phyloP scores from a whole-genome alignment of 2,113 vertebrate genomes.

The Pomatorhinus ruficollis region DNA sequence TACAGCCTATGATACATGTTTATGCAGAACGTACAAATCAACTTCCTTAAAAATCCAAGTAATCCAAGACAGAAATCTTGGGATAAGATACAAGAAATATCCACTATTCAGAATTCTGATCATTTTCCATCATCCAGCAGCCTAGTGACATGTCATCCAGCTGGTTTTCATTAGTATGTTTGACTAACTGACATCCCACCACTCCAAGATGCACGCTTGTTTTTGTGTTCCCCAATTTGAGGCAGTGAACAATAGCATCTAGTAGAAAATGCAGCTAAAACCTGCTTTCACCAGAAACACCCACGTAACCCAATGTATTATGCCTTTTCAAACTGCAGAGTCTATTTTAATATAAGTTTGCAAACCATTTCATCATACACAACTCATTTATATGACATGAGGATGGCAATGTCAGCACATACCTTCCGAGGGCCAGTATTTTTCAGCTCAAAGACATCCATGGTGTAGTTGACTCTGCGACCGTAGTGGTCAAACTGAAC shows the following conservation, averaged over 20 bases:
- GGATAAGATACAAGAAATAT: background rate
- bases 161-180: background rate
- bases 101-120: background rate
- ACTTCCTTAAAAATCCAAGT: background rate
- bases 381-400: background rate
- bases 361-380: background rate
- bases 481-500: constrained; percentile 98
- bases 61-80: background rate
- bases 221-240: background rate
- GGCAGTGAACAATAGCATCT: background rate
- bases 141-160: background rate
- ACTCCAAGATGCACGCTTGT: background rate
- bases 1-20: background rate
- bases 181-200: background rate
- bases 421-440: constrained; percentile 94
- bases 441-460: constrained; percentile 97
- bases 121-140: background rate
- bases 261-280: background rate
- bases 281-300: background rate
- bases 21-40: background rate
- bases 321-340: background rate
- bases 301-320: background rate
- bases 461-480: constrained; percentile 94
- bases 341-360: background rate
- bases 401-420: background rate